Conservation (phyloP, 2,888 invertebrate genomes). For the Lapara coniferarum region DNA sequence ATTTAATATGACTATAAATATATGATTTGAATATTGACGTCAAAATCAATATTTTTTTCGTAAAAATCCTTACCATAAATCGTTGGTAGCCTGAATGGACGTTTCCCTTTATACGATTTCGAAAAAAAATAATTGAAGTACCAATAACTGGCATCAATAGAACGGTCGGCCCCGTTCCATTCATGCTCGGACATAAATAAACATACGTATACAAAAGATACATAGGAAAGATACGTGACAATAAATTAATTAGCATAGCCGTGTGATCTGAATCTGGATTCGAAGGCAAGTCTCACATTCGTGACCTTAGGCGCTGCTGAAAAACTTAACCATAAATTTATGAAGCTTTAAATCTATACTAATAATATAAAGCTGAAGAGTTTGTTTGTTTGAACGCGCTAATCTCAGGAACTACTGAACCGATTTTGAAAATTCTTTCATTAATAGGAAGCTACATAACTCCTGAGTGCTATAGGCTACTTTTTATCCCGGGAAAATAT, state of each 20-base stretch:
- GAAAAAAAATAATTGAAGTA: constrained; percentile 7
- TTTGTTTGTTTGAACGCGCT: too few species aligned
- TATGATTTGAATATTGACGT: too few species aligned
- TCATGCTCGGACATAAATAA: constrained; percentile 43
- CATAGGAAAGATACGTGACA: constrained; percentile 52
- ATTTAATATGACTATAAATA: background rate
- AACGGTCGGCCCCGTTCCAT: constrained; percentile 8
- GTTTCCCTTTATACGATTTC: background rate
- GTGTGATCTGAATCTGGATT: constrained; percentile 48
- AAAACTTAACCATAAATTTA: too few species aligned
- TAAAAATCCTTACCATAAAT: background rate
- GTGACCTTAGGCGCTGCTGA: constrained; percentile 12
- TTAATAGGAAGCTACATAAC: too few species aligned
- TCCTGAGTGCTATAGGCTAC: too few species aligned
- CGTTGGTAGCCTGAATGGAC: background rate
- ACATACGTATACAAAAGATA: constrained; percentile 51
- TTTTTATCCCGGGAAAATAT: too few species aligned
- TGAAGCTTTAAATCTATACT: too few species aligned
- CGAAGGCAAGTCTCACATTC: background rate
- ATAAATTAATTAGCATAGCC: constrained; percentile 70
- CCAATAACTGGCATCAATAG: constrained; percentile 22
- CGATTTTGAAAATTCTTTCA: too few species aligned
- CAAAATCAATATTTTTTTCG: background rate
- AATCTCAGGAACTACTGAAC: too few species aligned
- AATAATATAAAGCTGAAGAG: too few species aligned